Evolutionary conservation across 2,888 invertebrate genomes (phyloP).

Genomic region (Argyresthia goedartella): DNA sequence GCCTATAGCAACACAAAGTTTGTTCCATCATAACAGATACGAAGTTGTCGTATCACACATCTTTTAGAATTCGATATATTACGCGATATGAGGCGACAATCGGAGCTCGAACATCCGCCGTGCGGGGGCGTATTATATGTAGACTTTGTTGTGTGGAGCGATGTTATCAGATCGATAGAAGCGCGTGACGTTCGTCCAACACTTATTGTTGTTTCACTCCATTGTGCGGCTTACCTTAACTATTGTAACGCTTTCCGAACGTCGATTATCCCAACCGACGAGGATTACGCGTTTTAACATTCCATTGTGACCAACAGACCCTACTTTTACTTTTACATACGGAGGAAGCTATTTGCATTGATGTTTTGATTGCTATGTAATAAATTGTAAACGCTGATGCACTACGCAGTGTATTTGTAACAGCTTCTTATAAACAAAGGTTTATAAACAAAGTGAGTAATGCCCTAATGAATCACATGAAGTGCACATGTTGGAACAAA

Average conservation of each 20-base stretch:
- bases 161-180: constrained; percentile 1
- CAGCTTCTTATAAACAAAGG: not conserved
- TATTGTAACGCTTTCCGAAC: constrained; percentile 44
- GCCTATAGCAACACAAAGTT: too few relatives aligned
- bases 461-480: not conserved
- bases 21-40: too few relatives aligned
- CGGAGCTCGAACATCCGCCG: not conserved
- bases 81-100: not conserved
- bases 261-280: constrained; percentile 48
- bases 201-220: constrained; percentile 14
- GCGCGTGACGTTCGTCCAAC: not conserved
- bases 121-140: not conserved
- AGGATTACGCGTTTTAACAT: constrained; percentile 36
- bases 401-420: not conserved
- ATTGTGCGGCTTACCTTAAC: constrained; percentile 41
- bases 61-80: too few relatives aligned
- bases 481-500: not conserved
- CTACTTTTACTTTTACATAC: too few relatives aligned
- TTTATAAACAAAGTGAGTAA: constrained; percentile 2
- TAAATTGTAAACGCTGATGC: too few relatives aligned
- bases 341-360: too few relatives aligned
- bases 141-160: not conserved
- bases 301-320: not conserved
- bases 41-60: too few relatives aligned
- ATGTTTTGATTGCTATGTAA: too few relatives aligned